Base-by-base conservation (phyloP, 2,797 vertebrate genomes). In the Thaleichthys pacificus region DNA sequence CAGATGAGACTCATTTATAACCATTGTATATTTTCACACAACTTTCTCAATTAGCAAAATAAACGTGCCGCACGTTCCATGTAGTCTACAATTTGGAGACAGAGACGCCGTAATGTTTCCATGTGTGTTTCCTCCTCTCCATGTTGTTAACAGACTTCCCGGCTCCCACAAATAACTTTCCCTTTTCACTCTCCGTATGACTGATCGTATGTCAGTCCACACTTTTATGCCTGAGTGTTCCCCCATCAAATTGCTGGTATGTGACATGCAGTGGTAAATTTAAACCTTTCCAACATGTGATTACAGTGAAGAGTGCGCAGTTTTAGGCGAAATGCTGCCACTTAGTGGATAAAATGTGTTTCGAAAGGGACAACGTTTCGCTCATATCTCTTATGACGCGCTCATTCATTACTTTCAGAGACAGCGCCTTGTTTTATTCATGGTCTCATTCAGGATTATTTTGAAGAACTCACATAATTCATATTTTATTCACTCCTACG, bases 1-100 rank as follows among this genome's bases (percentile, higher is more conserved):
- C 88, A 93, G 86, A 68, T 90, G 83, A 81, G 94, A 95, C 86
- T 87, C 91, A 89, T 97, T 97, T 84, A 82, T 92, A 76, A 89
- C 74, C 95, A 96, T 95, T 91, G 91, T 93, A 87, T 64, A 84
- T 79, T 56, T 78, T 75, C 88, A 80, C 86, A n/a, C 68, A 88
- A 92, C 84, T 91, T 89, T 77, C 17, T 70, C 80, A 77, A 35
- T 85, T 61, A 79, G 62, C 82, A 80, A 61, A 86, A 87, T 80
- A 74, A 75, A 80, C 77, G 72, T 54, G 80, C 68, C 68, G 69
- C 56, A 66, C 19, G 61, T 49, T 75, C 68, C 71, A 75, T 63
- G 66, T 21, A 54, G 60, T 70, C 82, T 51, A 78, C 67, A 1
- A 62, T 17, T 71, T 57, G 58, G 70, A 72, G 75, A 56, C 76